Conservation (phyloP, 2,888 invertebrate species). For the Netelia fuscicornis region DNA sequence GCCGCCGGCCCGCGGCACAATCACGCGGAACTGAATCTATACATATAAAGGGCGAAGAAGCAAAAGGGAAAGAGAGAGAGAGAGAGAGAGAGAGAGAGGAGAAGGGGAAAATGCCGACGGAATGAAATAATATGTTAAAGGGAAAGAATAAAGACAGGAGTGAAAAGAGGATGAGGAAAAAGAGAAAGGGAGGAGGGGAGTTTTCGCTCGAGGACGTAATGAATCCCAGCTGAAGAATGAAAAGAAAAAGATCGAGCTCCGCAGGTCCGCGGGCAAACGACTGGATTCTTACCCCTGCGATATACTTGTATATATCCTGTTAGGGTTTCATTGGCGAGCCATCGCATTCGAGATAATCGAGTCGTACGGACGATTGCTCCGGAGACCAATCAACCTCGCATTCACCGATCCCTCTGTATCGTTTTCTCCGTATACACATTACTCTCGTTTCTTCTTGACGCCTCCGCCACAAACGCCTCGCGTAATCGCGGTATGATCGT, state of each 20-base stretch:
- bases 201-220: constrained; percentile 55
- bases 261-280: constrained; percentile 11
- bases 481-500: constrained; percentile 5
- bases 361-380: constrained; percentile 73
- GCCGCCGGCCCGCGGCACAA: constrained; percentile 35
- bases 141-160: constrained; percentile 37
- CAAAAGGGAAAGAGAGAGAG: constrained; percentile 29
- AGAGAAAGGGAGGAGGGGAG: constrained; percentile 8
- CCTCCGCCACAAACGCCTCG: constrained; percentile 1
- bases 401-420: constrained; percentile 62
- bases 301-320: constrained; percentile 52
- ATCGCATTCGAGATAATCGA: constrained; percentile 72
- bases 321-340: constrained; percentile 68
- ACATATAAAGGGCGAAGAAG: constrained; percentile 60
- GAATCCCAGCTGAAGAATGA: constrained; percentile 60
- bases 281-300: constrained; percentile 56
- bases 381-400: constrained; percentile 75
- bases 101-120: constrained; percentile 55
- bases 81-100: constrained; percentile 24
- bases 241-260: constrained; percentile 61
- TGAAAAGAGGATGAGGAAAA: constrained; percentile 13
- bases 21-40: constrained; percentile 67
- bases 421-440: constrained; percentile 9
- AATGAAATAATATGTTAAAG: constrained; percentile 65
- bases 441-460: constrained; percentile 15